Evolutionary conservation across 1,140 invertebrate genomes (phyloP).

Genomic region (Cyclina sinensis): DNA sequence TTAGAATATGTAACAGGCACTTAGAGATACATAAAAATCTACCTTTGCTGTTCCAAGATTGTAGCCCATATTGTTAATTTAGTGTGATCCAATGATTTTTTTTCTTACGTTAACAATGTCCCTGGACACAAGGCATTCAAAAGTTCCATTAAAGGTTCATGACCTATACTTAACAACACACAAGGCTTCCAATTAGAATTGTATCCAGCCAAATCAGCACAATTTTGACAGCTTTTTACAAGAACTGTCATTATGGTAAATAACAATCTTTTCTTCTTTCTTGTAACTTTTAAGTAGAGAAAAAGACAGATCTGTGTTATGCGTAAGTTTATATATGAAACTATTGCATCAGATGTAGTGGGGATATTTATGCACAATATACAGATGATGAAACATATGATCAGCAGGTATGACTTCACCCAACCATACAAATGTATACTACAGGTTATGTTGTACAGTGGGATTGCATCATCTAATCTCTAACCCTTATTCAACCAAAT

Average conservation of each 20-base stretch:
- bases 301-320: background rate
- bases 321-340: background rate
- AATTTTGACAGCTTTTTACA: background rate
- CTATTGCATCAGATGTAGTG: constrained; percentile 39
- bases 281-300: background rate
- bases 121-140: background rate
- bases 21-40: too few species aligned
- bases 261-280: background rate
- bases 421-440: background rate
- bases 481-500: too few species aligned
- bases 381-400: too few species aligned
- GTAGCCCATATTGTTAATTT: background rate
- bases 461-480: constrained; percentile 21
- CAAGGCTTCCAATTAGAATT: background rate
- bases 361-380: too few species aligned
- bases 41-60: background rate
- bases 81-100: background rate
- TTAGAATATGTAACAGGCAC: too few species aligned
- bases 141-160: background rate
- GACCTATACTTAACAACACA: background rate
- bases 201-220: background rate
- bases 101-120: background rate
- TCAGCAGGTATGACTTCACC: background rate
- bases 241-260: background rate
- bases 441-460: background rate